Evolutionary conservation across 1,140 invertebrate genomes (phyloP), one percentile per base, ranked within the genome.

Genomic region (Melanaphis sacchari): DNA sequence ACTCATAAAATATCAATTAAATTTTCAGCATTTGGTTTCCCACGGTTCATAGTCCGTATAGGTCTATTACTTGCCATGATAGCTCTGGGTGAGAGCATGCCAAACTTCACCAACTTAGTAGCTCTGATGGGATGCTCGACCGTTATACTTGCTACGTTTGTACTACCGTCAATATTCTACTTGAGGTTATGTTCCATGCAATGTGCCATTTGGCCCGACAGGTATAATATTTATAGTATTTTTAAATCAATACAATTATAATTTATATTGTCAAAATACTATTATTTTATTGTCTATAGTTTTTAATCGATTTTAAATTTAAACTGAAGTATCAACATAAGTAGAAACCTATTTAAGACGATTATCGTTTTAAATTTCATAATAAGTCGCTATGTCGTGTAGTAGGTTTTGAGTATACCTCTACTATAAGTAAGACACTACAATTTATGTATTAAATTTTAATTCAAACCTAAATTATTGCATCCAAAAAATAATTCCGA

Each of bases 41-140:
- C 97, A 95, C 95, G 97, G 46, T 96, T 96, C 91, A 49, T 96
- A 0, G 94, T 96, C 2, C 95, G 97, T 76, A 95, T 96, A 0
- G 94, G 95, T 1, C 95, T 97, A 93, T 95, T 97, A 94, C 94
- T 95, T 0, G 94, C 95, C 0, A 96, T 97, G 91, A 95, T 97
- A 90, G 96, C 97, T 94, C 95, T 97, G 38, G 97, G 96, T 7
- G 96, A 97, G 95, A 96, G 96, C 38, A 95, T 98, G 24, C 97
- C 97, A 0, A 95, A 96, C 54, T 98, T 97, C 95, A 96, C 97
- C 85, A 96, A 96, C 88, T 96, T 98, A 93, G 94, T 98, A 76
- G 96, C 97, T 31, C 95, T 98, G 59, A 96, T 98, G n/a, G 97
- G 97, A 4, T 97, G 96, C 22, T 97, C 97, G 5, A 97, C 96